Evolutionary conservation across 2,113 vertebrate genomes (phyloP), one percentile per base, ranked within the genome.

Genomic region (Regulus satrapa): DNA sequence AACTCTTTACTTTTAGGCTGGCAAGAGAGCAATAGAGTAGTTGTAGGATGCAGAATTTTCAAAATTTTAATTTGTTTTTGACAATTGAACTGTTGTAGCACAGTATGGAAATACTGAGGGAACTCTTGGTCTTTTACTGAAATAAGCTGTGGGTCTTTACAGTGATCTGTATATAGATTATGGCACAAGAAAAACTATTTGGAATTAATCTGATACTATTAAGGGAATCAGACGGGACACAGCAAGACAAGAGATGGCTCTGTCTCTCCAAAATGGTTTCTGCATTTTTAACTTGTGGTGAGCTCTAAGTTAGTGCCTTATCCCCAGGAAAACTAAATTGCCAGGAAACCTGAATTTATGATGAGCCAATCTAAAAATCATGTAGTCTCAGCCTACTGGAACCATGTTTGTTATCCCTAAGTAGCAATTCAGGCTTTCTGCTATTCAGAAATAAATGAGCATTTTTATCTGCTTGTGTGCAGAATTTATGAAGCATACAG

Each of bases 391-490:
- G 64, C 52, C 58, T 41, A 40, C 31, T 68, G n/a, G 58, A 67
- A 81, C n/a, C 45, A 32, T 54, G 26, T 82, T 76, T 87, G 8
- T 59, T 94, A 79, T 73, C 71, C 67, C 46, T 31, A 16, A 85
- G 71, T 20, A 87, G 66, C 52, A 66, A 71, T 67, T 81, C 34
- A 64, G 56, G 26, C 31, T 87, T 89, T 63, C 76, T 91, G 66
- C 49, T 86, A 61, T 34, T 89, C 40, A 68, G 54, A 67, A 90
- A 69, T 82, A 92, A 84, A 94, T 61, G n/a, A 82, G 12, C n/a
- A n/a, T 58, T 92, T 95, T 95, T 89, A 94, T 92, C 93, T 85
- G 71, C 63, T 78, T 69, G 29, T 28, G 46, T 58, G 41, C 74
- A 94, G 78, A 52, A 88, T 82, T 87, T 68, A 51, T 58, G 81